Base-by-base conservation (phyloP, 2,797 vertebrate species). In the Poecile montanus region DNA sequence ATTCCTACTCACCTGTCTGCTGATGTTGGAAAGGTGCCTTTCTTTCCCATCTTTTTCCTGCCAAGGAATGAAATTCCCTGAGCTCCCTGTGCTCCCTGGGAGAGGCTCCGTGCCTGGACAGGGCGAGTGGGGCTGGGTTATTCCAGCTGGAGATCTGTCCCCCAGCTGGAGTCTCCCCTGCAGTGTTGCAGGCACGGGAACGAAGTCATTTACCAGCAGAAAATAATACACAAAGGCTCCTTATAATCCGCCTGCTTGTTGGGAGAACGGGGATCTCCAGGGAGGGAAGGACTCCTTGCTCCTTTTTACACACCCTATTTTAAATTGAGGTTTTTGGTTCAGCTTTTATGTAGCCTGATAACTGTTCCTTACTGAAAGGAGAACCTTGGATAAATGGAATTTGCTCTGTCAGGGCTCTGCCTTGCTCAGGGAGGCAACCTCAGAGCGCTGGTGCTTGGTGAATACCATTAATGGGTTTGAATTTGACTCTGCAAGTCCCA, bases 161-260 rank as follows among this genome's bases (percentile, higher is more conserved):
- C 44, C 67, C 70, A 5, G 86, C 93, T 73, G 65, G 23, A 34
- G 30, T 68, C 78, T 85, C 61, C 78, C 75, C 50, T 42, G 29
- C 63, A 73, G 48, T 18, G 7, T 6, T 38, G 7, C 81, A 89
- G 85, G 16, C 67, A 58, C 2, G 26, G 75, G 57, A 54, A 40
- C 74, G 1, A 84, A 74, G 84, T 68, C 81, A 79, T 3, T 58
- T 77, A 20, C 63, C 68, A 67, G 47, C 65, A 80, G 87, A 42
- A 91, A 73, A 94, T 87, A 88, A 92, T 77, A 2, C 81, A 93
- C 92, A 89, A 71, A 56, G 84, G 57, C n/a, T 88, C 63, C 38
- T 89, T 80, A 54, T 21, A 87, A 29, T 62, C 79, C 3, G 4
- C 25, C 74, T 7, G 1, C 15, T 32, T 38, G 42, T 19, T 27